Base-by-base conservation (phyloP, 2,888 invertebrate genomes). In the Carcina quercana region DNA sequence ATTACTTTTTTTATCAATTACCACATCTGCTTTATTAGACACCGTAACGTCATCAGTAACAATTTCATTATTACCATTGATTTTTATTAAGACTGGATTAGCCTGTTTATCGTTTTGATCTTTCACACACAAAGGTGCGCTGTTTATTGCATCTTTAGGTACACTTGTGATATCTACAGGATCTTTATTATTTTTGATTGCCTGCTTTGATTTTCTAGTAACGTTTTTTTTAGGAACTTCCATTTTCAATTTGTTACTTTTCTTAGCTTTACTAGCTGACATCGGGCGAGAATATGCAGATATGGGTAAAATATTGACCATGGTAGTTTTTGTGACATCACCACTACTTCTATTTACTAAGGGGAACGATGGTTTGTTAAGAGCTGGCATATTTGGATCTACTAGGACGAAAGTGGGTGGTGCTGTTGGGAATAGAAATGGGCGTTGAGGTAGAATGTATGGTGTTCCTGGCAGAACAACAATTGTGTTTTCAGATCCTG, bases 301-400 rank as follows among this genome's bases (percentile, higher is more conserved):
- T 67, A 83, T 80, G 14, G 83, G 83, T 39, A 82, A 51, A 37
- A 82, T 74, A 58, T 83, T 83, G 17, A 83, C 83, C 79, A 78
- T 83, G 19, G 83, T 83, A 19, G 83, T 83, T 66, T 69, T 83
- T 13, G 83, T 82, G 25, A 72, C 65, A 47, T 83, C 80, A 43
- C 61, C 67, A 43, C 42, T 62, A 43, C 56, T 73, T 59, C 73
- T 75, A 45, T 61, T 72, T 20, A 72, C 46, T 40, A 70, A 53
- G 32, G 73, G 67, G 40, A 69, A 51, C 22, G 63, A 26, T 13
- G 62, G 37, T 53, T 76, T 80, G 40, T 66, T 75, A 15, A 74
- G 28, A 34, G 69, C 36, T 47, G 73, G 75, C 42, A 76, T 44
- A 51, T 63, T 73, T 38, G 65, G 58, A 48, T 82, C 79, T 28